Base-by-base conservation (phyloP, 2,113 vertebrate species). In the Mustela lutreola region DNA sequence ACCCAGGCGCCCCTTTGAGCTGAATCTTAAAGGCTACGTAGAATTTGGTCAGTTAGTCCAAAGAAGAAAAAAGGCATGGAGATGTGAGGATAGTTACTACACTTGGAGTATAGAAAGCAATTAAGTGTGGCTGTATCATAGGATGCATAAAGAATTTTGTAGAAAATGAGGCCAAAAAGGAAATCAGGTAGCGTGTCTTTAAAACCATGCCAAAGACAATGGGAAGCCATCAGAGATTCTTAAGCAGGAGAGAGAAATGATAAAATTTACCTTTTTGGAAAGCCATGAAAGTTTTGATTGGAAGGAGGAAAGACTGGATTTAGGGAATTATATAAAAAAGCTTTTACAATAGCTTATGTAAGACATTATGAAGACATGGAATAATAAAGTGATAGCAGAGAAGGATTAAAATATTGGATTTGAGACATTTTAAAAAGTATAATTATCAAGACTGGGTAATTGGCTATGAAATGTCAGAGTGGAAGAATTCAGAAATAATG, bases 191-290 rank as follows among this genome's bases (percentile, higher is more conserved):
- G 2, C 9, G 31, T 14, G 11, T 56, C 22, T 75, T 76, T 36
- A 75, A 95, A 82, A 65, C 19, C 22, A 96, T 24, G 2, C 9
- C 36, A 91, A 96, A 92, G 11, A 79, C 21, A 92, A 90, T 79
- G 19, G 31, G 24, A 2, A 87, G 12, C 5, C 18, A 60, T 79
- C 9, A 84, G 86, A 94, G 33, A 84, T 88, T 39, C 80, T 3
- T 89, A 84, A 94, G 45, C 48, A 53, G 28, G 24, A 85, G 14
- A 81, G 31, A 94, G 10, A 95, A 94, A 70, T 42, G 16, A 84
- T 89, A 16, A 95, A 14, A 86, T 75, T 89, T 92, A 15, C 28
- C 8, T 79, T 92, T 95, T 82, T 10, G 65, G 48, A 94, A 91
- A 58, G 2, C 31, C 70, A 53, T 56, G 42, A 24, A 71, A 16